phyloP scores from a whole-genome alignment of 2,113 vertebrate species.

The Rhodinocichla rosea region DNA sequence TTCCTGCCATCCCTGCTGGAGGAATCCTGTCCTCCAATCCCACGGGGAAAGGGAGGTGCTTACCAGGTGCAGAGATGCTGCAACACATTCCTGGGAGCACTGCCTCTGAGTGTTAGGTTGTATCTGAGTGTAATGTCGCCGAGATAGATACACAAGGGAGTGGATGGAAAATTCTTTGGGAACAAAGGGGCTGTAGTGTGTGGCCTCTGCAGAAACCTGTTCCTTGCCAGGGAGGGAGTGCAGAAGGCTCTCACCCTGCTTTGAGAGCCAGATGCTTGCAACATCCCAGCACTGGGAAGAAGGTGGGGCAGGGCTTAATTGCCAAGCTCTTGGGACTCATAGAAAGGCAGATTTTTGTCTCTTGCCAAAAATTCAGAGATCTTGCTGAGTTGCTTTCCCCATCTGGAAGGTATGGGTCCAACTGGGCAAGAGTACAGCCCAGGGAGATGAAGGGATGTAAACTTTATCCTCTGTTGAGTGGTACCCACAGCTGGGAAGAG shows the following conservation, averaged over 20 bases:
- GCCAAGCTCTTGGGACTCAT: neutral
- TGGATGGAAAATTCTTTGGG: neutral
- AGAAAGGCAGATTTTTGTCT: neutral
- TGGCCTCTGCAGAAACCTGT: neutral
- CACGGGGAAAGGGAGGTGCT: neutral
- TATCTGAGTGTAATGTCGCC: neutral
- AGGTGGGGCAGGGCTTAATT: neutral
- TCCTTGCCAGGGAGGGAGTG: rapidly evolving
- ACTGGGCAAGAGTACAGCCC: neutral
- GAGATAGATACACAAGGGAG: neutral
- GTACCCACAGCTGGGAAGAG: neutral
- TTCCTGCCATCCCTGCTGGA: neutral
- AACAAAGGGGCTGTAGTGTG: neutral
- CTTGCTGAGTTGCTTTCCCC: rapidly evolving
- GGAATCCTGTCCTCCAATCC: neutral
- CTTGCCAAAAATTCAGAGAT: neutral
- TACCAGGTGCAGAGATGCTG: neutral
- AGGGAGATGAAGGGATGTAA: neutral
- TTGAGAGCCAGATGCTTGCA: neutral
- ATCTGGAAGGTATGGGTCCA: neutral
- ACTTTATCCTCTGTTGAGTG: neutral
- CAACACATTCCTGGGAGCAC: neutral
- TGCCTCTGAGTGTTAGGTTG: neutral
- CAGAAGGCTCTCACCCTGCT: neutral
- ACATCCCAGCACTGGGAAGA: neutral